phyloP scores from a whole-genome alignment of 2,113 vertebrate species.

The Neotragus pygmaeus region DNA sequence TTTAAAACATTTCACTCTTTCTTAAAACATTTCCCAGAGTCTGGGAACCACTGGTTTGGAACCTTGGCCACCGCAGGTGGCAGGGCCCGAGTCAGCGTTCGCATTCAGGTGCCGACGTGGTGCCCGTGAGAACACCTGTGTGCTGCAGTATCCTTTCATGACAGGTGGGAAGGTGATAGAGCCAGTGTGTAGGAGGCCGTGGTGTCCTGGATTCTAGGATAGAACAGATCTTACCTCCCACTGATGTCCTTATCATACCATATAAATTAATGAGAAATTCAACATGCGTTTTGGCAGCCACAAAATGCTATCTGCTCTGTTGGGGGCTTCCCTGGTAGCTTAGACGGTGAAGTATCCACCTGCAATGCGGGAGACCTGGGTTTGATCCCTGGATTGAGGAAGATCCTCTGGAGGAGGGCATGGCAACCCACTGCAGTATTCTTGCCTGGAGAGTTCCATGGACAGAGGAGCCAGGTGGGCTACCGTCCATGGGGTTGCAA shows the following conservation, averaged over 20 bases:
- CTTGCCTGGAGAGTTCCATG: neutral
- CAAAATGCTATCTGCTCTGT: neutral
- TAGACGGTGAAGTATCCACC: neutral
- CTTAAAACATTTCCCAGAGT: too few relatives aligned
- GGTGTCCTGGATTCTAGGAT: neutral
- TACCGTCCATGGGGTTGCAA: neutral
- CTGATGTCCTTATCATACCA: neutral
- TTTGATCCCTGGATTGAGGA: neutral
- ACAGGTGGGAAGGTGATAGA: neutral
- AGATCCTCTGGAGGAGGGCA: neutral
- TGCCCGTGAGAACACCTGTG: accelerated
- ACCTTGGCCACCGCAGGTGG: neutral
- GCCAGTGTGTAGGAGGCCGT: too few relatives aligned
- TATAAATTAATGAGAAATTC: neutral
- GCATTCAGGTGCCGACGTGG: neutral
- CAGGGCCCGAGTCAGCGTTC: accelerated
- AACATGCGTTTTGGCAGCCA: neutral
- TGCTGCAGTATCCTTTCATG: neutral
- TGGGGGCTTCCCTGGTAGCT: neutral
- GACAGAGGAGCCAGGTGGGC: neutral
- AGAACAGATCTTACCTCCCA: neutral
- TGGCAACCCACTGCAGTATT: neutral
- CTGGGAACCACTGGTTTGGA: neutral
- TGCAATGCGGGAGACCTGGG: neutral
- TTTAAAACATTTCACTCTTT: neutral